These are phyloP conservation scores for Coracias cyanogaster DNA, from an alignment of 2,797 vertebrate genomes.

Conservation along the genomic window DNA sequence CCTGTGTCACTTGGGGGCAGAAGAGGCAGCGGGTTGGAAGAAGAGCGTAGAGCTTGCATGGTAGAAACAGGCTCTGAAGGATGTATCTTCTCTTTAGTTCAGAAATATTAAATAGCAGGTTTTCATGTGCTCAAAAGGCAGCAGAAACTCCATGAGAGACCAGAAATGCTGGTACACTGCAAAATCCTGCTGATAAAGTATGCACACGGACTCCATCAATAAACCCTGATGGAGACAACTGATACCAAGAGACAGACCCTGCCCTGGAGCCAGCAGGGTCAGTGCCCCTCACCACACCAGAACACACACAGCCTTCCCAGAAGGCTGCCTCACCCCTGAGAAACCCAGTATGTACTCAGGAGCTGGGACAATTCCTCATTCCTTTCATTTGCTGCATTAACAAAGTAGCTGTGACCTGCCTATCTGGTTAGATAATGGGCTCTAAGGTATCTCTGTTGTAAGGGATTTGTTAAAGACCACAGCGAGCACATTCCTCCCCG, in stretches of 20 bases:
- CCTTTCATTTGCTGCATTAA: slow-evolving; percentile 42
- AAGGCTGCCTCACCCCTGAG: background rate
- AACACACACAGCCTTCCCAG: background rate
- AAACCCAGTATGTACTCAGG: slow-evolving; percentile 44
- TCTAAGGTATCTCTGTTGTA: slow-evolving; percentile 25
- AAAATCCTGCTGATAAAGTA: slow-evolving; percentile 41
- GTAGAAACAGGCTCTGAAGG: slow-evolving; percentile 5
- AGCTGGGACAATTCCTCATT: slow-evolving; percentile 2
- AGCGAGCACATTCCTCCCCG: slow-evolving; percentile 30
- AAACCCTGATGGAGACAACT: slow-evolving; percentile 31
- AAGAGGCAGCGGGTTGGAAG: background rate
- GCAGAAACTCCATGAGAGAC: slow-evolving; percentile 1
- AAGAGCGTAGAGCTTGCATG: background rate
- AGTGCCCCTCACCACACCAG: background rate
- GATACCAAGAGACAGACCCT: slow-evolving; percentile 56
- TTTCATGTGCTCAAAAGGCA: slow-evolving; percentile 15
- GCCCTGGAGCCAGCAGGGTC: slow-evolving; percentile 17
- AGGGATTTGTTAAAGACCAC: slow-evolving; percentile 28
- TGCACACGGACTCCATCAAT: slow-evolving; percentile 36
- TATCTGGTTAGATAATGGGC: slow-evolving; percentile 14
- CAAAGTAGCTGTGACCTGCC: slow-evolving; percentile 37
- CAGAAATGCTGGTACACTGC: background rate
- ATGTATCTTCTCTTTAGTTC: background rate
- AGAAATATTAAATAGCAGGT: background rate
- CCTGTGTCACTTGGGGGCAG: background rate